phyloP scores from a whole-genome alignment of 53 echinoderm and acorn worm genomes.

The Crossaster papposus region DNA sequence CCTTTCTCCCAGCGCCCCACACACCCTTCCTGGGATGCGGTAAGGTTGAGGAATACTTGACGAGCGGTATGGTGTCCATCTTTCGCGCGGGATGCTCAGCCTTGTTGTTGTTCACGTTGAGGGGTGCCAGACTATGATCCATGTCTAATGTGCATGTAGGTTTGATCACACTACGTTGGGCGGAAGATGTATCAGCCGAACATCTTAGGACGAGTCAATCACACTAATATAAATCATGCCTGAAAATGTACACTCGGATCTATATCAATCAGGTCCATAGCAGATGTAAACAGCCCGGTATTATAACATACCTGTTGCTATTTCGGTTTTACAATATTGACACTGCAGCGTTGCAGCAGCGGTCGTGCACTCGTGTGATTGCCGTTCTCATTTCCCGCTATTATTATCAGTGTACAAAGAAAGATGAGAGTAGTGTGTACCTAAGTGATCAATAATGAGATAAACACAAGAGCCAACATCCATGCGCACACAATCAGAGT shows the following conservation, averaged over 20 bases:
- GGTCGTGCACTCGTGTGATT: neutral
- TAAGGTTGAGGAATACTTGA: slow-evolving; percentile 35
- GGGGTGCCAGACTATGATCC: slow-evolving; percentile 6
- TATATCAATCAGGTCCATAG: neutral
- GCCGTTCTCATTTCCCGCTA: slow-evolving; percentile 6
- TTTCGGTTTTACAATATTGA: slow-evolving; percentile 46
- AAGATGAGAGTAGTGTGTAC: slow-evolving; percentile 22
- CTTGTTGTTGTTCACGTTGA: slow-evolving; percentile 35
- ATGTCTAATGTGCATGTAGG: neutral
- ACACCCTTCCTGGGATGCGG: slow-evolving; percentile 55
- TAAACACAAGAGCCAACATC: neutral
- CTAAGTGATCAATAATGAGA: slow-evolving; percentile 37
- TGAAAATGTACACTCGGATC: neutral
- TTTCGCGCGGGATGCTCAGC: neutral
- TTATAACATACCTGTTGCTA: slow-evolving; percentile 48
- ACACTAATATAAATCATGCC: neutral
- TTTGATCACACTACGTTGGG: no score
- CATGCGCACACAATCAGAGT: neutral
- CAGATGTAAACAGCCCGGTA: neutral
- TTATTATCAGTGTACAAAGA: slow-evolving; percentile 22
- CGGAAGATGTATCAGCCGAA: no score
- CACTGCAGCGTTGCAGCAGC: slow-evolving; percentile 6
- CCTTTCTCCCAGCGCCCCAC: slow-evolving; percentile 24
- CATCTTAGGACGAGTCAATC: neutral
- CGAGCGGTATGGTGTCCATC: slow-evolving; percentile 21